Percentiles rank a stretch among this genome's conserved stretches.
Evolutionary conservation across 2,888 invertebrate genomes (phyloP).

Genomic region (Eristalis intricaria): DNA sequence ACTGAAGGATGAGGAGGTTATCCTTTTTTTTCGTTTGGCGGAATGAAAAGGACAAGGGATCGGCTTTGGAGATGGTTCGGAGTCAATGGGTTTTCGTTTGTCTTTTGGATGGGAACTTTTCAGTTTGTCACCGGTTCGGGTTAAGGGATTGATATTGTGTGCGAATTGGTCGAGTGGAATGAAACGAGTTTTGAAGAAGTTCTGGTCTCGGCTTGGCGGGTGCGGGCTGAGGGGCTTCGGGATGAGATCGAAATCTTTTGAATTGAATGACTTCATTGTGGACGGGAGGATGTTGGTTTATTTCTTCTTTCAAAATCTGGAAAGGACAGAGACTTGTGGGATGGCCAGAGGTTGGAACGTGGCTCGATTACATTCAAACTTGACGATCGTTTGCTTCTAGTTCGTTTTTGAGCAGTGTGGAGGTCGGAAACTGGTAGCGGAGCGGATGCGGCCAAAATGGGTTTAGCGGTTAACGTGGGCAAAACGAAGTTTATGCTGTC

Average conservation of each 20-base stretch:
- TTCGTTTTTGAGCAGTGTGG: no score
- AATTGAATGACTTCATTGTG: neutral
- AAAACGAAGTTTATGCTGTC: no score
- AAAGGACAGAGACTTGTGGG: no score
- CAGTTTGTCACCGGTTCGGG: neutral
- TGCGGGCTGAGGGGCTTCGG: no score
- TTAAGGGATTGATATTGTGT: slow-evolving; percentile 30
- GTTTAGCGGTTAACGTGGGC: no score
- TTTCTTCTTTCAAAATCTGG: no score
- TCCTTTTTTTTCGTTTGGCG: slow-evolving; percentile 19
- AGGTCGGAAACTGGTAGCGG: no score
- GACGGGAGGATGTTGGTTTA: no score
- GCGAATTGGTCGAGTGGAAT: slow-evolving; percentile 55
- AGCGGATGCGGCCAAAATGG: no score
- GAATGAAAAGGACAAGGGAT: neutral
- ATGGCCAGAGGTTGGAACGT: no score
- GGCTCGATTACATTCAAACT: no score
- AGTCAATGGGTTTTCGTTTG: neutral
- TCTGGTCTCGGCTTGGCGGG: neutral
- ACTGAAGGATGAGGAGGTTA: slow-evolving; percentile 31
- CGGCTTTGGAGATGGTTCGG: neutral
- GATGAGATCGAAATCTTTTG: neutral
- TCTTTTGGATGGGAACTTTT: slow-evolving; percentile 4
- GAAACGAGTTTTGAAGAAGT: slow-evolving; percentile 25
- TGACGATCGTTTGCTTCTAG: no score